Evolutionary conservation across 2,888 invertebrate species (phyloP), one percentile per base, ranked within the genome.

Genomic region (Temnothorax rugatulus): DNA sequence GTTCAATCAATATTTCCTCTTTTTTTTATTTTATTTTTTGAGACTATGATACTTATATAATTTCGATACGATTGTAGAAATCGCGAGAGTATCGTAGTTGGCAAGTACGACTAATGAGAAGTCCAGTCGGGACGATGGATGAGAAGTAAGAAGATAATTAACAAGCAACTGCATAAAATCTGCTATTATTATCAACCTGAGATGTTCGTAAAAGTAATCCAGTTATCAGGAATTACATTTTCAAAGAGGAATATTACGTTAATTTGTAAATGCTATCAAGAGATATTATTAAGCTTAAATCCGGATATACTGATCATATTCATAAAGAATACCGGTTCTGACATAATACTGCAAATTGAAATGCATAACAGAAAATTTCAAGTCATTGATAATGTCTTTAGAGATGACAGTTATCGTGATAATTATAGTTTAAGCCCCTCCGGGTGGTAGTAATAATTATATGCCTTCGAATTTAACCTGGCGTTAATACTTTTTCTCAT

Each of bases 231-330:
- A 81, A 81, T 81, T 73, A 81, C 59, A 81, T 81, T 59, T 81
- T 59, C 59, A 59, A 47, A 79, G 79, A 73, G 38, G 73, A 73
- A 81, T 77, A 77, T 81, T 73, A 81, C 47, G 73, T 47, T 81
- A 81, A 81, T 73, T 81, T 81, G 79, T 81, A 81, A 81, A 81
- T 73, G 79, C 47, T 81, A 81, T 81, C 44, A 81, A 47, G 47
- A n/a, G 25, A 21, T 81, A 81, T 73, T 81, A 81, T 81, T 81
- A 81, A 81, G 59, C 79, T 73, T 59, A 47, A 81, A 81, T 59
- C 59, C 79, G 79, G 79, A 79, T 81, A 73, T 71, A 73, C 71
- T 44, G 68, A 66, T 68, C 73, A 59, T 59, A 59, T 73, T 73
- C 79, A 59, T 59, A 81, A 81, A 81, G 73, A 81, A 81, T 25